Conservation (phyloP, 2,888 invertebrate species). For the Xestia sexstrigata region DNA sequence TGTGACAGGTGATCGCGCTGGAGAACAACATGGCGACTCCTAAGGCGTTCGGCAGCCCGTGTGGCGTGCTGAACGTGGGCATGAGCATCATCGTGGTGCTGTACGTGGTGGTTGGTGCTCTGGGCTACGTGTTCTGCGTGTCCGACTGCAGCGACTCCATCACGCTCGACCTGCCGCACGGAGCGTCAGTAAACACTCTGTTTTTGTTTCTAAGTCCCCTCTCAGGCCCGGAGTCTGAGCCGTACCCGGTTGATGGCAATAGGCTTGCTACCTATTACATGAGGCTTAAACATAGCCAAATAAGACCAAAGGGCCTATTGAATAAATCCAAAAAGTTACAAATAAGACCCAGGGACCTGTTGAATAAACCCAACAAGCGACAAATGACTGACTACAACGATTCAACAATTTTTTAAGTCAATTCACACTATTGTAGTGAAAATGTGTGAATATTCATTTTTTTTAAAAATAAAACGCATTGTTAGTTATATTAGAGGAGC, state of each 20-base stretch:
- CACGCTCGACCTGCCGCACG: conserved; percentile 94
- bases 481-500: too few relatives aligned
- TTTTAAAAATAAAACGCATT: too few relatives aligned
- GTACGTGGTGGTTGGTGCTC: conserved; percentile 95
- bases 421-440: too few relatives aligned
- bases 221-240: too few relatives aligned
- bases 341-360: too few relatives aligned
- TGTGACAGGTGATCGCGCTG: conserved; percentile 94
- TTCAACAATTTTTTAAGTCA: too few relatives aligned
- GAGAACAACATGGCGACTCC: conserved; percentile 98
- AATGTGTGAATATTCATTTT: too few relatives aligned
- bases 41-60: conserved; percentile 93
- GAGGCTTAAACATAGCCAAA: neutral
- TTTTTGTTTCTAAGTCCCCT: neutral
- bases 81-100: conserved; percentile 94
- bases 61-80: conserved; percentile 95
- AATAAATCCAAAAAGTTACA: too few relatives aligned
- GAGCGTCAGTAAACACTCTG: conserved; percentile 75
- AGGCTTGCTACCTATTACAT: neutral
- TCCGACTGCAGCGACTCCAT: conserved; percentile 93
- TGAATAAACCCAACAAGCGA: too few relatives aligned
- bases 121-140: conserved; percentile 96
- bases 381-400: too few relatives aligned
- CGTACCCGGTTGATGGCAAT: neutral
- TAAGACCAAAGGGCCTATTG: too few relatives aligned